phyloP scores from a whole-genome alignment of 2,113 vertebrate species.

The Scopus umbretta region DNA sequence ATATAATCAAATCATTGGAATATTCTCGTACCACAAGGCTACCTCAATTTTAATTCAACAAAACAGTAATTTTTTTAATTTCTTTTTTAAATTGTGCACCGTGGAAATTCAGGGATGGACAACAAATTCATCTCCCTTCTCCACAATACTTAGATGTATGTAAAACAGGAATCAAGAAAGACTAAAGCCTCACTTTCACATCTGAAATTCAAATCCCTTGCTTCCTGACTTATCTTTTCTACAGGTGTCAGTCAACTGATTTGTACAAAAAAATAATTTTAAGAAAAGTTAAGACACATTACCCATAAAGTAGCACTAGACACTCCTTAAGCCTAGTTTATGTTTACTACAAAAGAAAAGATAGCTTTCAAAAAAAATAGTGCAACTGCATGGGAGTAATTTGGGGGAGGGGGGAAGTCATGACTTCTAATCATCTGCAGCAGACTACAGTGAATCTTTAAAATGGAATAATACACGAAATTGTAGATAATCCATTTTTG shows the following conservation, averaged over 20 bases:
- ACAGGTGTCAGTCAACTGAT: not conserved
- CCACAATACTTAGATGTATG: not conserved
- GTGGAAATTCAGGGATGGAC: not conserved
- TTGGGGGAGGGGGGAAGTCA: not conserved
- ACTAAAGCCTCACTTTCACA: not conserved
- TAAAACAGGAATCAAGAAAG: not conserved
- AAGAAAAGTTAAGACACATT: not conserved
- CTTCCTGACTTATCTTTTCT: not conserved
- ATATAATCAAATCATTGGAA: not conserved
- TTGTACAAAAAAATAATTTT: not conserved
- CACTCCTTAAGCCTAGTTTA: not conserved
- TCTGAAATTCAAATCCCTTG: not conserved
- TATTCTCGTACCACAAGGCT: not conserved
- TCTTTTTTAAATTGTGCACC: not conserved
- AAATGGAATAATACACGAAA: not conserved
- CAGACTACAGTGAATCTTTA: not conserved
- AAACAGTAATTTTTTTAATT: fast-evolving
- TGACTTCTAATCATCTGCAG: not conserved
- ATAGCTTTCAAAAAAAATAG: not conserved
- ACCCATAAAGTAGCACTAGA: not conserved
- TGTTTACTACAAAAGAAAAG: not conserved
- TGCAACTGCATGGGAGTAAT: not conserved
- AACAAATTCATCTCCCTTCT: not conserved
- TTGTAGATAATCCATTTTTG: not conserved
- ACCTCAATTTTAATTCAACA: not conserved